phyloP scores from a whole-genome alignment of 2,888 invertebrate species.

The Heteromyza rotundicornis region DNA sequence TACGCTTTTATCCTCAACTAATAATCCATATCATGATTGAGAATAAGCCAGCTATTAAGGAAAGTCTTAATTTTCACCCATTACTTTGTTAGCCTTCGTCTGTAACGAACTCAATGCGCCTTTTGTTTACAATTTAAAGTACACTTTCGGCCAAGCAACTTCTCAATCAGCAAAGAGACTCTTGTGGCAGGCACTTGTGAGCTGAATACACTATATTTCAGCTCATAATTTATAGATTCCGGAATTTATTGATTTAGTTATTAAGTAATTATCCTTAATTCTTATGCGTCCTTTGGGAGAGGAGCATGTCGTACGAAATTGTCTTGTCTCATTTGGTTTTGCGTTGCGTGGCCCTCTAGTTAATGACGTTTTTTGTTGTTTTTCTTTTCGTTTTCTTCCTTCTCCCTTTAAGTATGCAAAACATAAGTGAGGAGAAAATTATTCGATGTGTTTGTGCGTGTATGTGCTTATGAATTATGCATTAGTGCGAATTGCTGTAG shows the following conservation, averaged over 20 bases:
- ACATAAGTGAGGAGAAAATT: conserved; percentile 24
- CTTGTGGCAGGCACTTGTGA: conserved; percentile 1
- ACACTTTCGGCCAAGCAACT: not conserved
- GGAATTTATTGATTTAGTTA: conserved; percentile 40
- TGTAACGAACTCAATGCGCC: too few relatives aligned
- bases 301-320: conserved; percentile 1
- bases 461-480: conserved; percentile 23
- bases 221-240: not conserved
- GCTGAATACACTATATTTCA: not conserved
- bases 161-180: not conserved
- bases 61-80: too few relatives aligned
- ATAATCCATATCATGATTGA: too few relatives aligned
- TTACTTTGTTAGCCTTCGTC: too few relatives aligned
- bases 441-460: conserved; percentile 11
- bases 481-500: conserved; percentile 25
- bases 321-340: conserved; percentile 1
- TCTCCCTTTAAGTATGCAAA: conserved; percentile 18
- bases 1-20: too few relatives aligned
- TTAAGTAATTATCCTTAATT: conserved; percentile 42
- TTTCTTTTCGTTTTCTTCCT: not conserved
- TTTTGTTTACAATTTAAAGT: too few relatives aligned
- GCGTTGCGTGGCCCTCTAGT: not conserved
- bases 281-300: conserved; percentile 34
- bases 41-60: too few relatives aligned
- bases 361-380: not conserved